phyloP scores from a whole-genome alignment of 2,113 vertebrate genomes.

The Aegypius monachus region DNA sequence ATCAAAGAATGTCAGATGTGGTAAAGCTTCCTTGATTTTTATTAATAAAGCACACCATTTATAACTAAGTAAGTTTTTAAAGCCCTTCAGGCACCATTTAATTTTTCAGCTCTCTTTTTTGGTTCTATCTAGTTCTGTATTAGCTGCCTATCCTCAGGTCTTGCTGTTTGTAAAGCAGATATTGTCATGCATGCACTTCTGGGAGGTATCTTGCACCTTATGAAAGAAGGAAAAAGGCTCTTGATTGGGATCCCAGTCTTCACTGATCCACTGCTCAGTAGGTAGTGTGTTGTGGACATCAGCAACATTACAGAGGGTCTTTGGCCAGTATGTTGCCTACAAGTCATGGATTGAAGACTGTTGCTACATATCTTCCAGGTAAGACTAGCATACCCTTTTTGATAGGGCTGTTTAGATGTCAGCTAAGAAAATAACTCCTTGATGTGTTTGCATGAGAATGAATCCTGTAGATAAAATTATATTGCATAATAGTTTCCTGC shows the following conservation, averaged over 20 bases:
- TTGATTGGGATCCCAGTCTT: neutral
- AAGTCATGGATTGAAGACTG: neutral
- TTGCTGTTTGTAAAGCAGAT: neutral
- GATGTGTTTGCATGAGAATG: neutral
- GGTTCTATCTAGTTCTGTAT: neutral
- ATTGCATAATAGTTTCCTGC: neutral
- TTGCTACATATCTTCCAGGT: neutral
- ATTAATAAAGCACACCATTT: neutral
- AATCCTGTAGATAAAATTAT: neutral
- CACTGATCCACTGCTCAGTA: neutral
- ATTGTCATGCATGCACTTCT: neutral
- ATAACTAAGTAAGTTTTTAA: neutral
- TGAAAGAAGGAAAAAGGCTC: neutral
- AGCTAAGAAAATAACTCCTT: neutral
- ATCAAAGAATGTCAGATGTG: neutral
- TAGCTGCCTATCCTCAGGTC: neutral
- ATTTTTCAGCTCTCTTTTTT: neutral
- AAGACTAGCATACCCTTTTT: neutral
- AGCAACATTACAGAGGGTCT: neutral
- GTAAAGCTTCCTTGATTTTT: neutral
- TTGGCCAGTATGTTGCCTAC: neutral
- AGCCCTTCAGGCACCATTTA: neutral
- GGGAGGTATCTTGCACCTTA: neutral
- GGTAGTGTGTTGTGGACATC: neutral
- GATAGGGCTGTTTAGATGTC: neutral